Evolutionary conservation across 1,140 invertebrate genomes (phyloP).

Genomic region (Tetraneura akinire): DNA sequence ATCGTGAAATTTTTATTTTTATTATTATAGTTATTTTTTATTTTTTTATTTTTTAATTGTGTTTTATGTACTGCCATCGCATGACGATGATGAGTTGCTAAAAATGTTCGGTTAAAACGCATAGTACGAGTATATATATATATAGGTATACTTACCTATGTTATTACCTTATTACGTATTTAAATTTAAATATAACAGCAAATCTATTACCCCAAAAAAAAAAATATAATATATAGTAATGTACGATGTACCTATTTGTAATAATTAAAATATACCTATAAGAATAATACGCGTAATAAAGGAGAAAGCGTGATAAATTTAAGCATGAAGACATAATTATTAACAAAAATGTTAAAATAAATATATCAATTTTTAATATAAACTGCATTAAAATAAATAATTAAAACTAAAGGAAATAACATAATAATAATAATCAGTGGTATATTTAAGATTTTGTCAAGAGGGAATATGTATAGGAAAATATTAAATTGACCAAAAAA

Average conservation of each 20-base stretch:
- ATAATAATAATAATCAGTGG: too few species aligned
- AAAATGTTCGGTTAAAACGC: conserved; percentile 36
- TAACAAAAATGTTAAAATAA: conserved; percentile 16
- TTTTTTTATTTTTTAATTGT: neutral
- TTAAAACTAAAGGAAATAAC: too few species aligned
- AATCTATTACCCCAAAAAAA: neutral
- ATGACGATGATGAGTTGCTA: neutral
- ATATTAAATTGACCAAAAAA: too few species aligned
- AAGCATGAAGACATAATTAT: conserved; percentile 24
- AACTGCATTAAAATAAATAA: neutral
- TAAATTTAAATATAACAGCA: neutral
- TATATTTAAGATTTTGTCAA: too few species aligned
- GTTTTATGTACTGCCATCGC: neutral
- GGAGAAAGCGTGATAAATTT: conserved; percentile 20
- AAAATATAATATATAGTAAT: too few species aligned
- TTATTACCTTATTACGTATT: too few species aligned
- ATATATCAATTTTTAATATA: conserved; percentile 9
- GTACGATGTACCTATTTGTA: too few species aligned
- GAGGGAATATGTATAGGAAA: too few species aligned
- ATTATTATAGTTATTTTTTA: too few species aligned
- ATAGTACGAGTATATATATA: neutral
- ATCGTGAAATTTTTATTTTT: neutral
- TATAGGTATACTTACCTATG: too few species aligned
- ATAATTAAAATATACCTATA: too few species aligned
- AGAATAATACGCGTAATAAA: neutral